Evolutionary conservation across 2,888 invertebrate species (phyloP).

Genomic region (Apamea crenata): DNA sequence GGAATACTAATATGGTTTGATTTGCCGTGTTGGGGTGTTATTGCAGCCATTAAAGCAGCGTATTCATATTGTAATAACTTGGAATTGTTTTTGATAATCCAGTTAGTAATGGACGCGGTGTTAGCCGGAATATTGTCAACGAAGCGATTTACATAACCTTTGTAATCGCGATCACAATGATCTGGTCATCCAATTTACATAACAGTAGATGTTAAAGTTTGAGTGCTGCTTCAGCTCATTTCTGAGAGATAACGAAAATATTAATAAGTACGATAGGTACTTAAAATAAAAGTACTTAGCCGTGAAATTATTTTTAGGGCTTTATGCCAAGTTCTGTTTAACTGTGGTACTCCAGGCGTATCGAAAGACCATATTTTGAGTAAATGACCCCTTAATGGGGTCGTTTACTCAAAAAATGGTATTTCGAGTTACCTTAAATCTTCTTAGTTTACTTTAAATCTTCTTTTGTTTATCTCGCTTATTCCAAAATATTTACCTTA

Average conservation of each 20-base stretch:
- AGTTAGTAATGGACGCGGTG: constrained; percentile 53
- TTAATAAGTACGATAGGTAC: constrained; percentile 5
- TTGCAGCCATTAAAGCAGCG: constrained; percentile 54
- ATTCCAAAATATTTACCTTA: neutral
- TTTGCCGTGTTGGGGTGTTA: constrained; percentile 23
- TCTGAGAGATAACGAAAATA: constrained; percentile 14
- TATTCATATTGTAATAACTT: constrained; percentile 65
- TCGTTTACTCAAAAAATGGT: no score
- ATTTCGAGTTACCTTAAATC: no score
- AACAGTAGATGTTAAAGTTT: constrained; percentile 22
- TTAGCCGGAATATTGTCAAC: constrained; percentile 54
- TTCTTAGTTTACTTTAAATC: no score
- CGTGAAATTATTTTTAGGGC: neutral
- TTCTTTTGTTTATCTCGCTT: neutral
- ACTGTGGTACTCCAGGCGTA: neutral
- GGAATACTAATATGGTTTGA: constrained; percentile 9
- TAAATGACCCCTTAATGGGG: no score
- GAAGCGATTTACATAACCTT: constrained; percentile 61
- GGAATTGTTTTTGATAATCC: constrained; percentile 65
- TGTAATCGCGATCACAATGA: constrained; percentile 53
- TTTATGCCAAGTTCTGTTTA: neutral
- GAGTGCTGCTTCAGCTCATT: constrained; percentile 19
- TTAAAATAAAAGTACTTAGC: constrained; percentile 7
- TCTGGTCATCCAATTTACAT: constrained; percentile 41
- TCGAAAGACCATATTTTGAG: neutral